A percentile compares a stretch with the other conserved stretches of the same genome.
Conservation (phyloP, 1,140 invertebrate species). For the Ceratina japonica region DNA sequence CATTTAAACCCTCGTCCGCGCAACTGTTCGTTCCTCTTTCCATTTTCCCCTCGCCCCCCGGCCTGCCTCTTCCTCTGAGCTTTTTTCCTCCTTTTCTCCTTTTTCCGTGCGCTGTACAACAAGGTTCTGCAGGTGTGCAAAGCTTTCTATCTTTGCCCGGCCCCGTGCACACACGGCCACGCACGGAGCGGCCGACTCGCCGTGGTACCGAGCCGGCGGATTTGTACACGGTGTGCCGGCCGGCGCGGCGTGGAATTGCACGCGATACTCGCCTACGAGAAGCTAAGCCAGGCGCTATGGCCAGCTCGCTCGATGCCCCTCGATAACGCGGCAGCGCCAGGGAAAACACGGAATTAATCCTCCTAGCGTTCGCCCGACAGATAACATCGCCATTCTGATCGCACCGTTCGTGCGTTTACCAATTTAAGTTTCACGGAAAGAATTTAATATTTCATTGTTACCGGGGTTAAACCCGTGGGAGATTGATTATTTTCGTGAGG, state of each 20-base stretch:
- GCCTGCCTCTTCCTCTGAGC: neutral
- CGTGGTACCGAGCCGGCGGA: neutral
- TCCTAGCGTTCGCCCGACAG: neutral
- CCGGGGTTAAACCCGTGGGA: neutral
- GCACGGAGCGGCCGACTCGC: neutral
- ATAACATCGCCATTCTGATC: neutral
- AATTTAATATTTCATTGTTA: neutral
- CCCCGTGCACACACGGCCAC: neutral
- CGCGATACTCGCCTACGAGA: slow-evolving; percentile 25
- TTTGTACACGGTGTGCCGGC: slow-evolving; percentile 34
- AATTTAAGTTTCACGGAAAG: neutral
- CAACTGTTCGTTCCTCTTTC: neutral
- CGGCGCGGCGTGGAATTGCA: slow-evolving; percentile 15
- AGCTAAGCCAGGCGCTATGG: neutral
- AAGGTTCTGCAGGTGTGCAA: slow-evolving; percentile 49
- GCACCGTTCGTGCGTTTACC: neutral
- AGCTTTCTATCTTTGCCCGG: slow-evolving; percentile 50
- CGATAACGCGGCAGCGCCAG: neutral
- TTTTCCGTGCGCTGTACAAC: slow-evolving; percentile 24
- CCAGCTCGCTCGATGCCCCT: neutral
- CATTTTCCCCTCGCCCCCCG: neutral
- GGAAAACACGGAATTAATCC: slow-evolving; percentile 29
- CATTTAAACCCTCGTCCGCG: slow-evolving; percentile 23
- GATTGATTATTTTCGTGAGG: neutral
- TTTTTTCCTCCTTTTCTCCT: slow-evolving; percentile 5